A percentile compares a stretch with the other conserved stretches of the same genome.
Evolutionary conservation across 1,140 invertebrate genomes (phyloP).

Genomic region (Nomia melanderi): DNA sequence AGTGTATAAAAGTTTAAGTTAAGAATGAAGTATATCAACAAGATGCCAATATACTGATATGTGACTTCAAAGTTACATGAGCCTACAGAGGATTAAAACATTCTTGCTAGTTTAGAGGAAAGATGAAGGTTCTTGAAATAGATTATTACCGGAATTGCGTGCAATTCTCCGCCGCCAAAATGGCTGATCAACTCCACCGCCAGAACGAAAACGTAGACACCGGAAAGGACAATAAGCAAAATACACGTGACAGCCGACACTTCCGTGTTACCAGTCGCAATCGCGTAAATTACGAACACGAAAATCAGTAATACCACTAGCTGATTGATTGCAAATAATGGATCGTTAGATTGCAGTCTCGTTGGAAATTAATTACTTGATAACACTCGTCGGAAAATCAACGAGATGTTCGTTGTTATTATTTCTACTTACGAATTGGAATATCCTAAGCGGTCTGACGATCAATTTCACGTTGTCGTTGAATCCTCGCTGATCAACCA

Average conservation of each 20-base stretch:
- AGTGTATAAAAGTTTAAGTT: no score
- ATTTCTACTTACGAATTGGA: conserved; percentile 66
- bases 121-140: no score
- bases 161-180: conserved; percentile 51
- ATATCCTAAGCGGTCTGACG: conserved; percentile 65
- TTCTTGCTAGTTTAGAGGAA: no score
- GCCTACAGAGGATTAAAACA: no score
- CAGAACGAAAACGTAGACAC: conserved; percentile 68
- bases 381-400: no score
- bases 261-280: conserved; percentile 8
- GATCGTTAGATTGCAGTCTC: background rate
- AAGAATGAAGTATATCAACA: no score
- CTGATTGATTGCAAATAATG: conserved; percentile 15
- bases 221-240: conserved; percentile 61
- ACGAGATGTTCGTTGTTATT: background rate
- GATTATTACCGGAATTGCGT: conserved; percentile 66
- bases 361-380: background rate
- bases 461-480: conserved; percentile 1
- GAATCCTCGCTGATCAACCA: background rate
- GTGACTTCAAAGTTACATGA: no score
- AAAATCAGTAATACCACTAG: conserved; percentile 63
- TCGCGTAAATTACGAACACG: conserved; percentile 64
- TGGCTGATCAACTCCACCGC: conserved; percentile 68
- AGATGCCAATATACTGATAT: no score
- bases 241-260: conserved; percentile 54